phyloP scores from a whole-genome alignment of 1,140 invertebrate species.

The Meteorus sp. region DNA sequence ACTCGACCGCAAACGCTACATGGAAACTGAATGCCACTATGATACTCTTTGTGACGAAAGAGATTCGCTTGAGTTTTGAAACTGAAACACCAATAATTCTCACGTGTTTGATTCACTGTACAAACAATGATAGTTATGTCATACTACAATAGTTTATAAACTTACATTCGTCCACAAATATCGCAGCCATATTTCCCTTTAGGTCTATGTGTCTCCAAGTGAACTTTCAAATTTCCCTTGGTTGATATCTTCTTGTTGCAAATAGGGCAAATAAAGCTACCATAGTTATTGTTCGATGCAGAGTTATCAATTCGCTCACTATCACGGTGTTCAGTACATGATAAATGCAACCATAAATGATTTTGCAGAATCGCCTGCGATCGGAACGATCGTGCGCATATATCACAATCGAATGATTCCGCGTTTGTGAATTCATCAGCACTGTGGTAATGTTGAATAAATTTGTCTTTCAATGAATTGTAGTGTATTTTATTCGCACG shows the following conservation, averaged over 20 bases:
- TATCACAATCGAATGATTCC: slow-evolving; percentile 59
- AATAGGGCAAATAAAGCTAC: slow-evolving; percentile 62
- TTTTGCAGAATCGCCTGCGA: slow-evolving; percentile 61
- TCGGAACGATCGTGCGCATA: slow-evolving; percentile 58
- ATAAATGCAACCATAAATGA: slow-evolving; percentile 63
- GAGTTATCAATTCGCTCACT: slow-evolving; percentile 26
- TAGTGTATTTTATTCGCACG: not conserved
- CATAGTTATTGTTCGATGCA: slow-evolving; percentile 25
- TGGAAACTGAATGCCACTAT: slow-evolving; percentile 66
- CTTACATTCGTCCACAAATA: slow-evolving; percentile 72
- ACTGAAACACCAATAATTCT: too few relatives aligned
- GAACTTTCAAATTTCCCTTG: slow-evolving; percentile 67
- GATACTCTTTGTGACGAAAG: slow-evolving; percentile 68
- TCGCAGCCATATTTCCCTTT: slow-evolving; percentile 68
- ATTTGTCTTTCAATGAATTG: too few relatives aligned
- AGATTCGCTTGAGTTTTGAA: slow-evolving; percentile 72
- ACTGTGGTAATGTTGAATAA: too few relatives aligned
- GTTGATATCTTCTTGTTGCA: slow-evolving; percentile 67
- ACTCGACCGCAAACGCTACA: slow-evolving; percentile 71
- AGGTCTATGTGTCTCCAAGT: slow-evolving; percentile 67
- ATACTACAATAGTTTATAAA: slow-evolving; percentile 29
- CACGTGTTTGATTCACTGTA: too few relatives aligned
- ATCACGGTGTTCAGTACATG: slow-evolving; percentile 32
- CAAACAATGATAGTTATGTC: slow-evolving; percentile 8
- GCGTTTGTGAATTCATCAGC: too few relatives aligned